These are phyloP conservation scores for Ormyrus nitidulus DNA, from an alignment of 2,888 invertebrate species.

Conservation along the genomic window DNA sequence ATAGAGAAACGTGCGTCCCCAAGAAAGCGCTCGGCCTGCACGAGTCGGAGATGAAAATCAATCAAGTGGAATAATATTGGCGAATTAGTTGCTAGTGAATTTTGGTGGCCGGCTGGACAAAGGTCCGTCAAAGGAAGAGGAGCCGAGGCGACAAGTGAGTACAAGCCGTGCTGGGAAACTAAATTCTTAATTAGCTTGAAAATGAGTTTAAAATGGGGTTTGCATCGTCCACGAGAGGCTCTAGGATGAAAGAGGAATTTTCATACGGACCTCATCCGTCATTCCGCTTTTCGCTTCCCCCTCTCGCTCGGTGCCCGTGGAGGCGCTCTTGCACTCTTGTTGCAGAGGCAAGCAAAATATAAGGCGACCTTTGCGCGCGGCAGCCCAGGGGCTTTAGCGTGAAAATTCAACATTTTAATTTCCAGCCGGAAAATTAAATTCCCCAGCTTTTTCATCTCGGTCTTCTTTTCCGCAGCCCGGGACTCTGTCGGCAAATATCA, in stretches of 20 bases:
- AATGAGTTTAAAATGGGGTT: slow-evolving; percentile 68
- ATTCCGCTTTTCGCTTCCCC: slow-evolving; percentile 28
- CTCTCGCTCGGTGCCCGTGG: background rate
- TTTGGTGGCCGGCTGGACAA: no score
- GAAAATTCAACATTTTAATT: slow-evolving; percentile 53
- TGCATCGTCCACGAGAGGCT: slow-evolving; percentile 58
- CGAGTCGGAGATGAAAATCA: no score
- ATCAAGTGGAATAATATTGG: no score
- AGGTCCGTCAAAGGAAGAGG: no score
- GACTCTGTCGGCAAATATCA: slow-evolving; percentile 4
- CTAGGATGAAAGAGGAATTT: slow-evolving; percentile 61
- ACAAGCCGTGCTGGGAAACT: slow-evolving; percentile 29
- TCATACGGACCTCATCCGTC: slow-evolving; percentile 52
- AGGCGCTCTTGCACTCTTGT: slow-evolving; percentile 3
- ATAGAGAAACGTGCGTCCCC: no score
- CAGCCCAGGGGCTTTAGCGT: slow-evolving; percentile 5
- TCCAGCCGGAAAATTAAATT: slow-evolving; percentile 47
- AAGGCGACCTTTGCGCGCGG: background rate
- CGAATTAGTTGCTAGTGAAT: no score
- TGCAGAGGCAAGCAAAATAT: background rate
- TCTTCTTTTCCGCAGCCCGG: background rate
- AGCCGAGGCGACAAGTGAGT: background rate
- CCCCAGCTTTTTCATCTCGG: background rate
- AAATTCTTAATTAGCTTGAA: slow-evolving; percentile 65
- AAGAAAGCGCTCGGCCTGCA: no score